Evolutionary conservation across 92 coral and sea anemone species (phyloP), one percentile per base, ranked within the genome.

Genomic region (Isaurus tuberculatus): DNA sequence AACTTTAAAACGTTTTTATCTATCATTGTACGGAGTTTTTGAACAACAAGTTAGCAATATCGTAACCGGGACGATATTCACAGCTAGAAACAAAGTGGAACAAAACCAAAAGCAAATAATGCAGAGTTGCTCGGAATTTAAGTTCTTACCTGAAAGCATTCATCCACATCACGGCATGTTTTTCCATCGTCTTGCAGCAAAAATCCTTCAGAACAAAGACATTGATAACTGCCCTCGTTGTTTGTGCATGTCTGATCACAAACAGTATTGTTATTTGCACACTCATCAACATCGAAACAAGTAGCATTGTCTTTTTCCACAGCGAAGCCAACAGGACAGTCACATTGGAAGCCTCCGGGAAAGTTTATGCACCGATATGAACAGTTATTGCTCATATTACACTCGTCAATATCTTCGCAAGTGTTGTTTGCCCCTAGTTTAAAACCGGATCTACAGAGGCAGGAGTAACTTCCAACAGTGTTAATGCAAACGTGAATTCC

Each of bases 401-500:
- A 75, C 32, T 85, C 88, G 36, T 85, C 30, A 17, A 85, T 22
- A 65, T 85, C 82, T 75, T 77, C 68, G 40, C 82, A 77, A 13
- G 70, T 34, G 19, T 73, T 64, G 65, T 87, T 81, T 13, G 51
- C 72, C 26, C 72, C 64, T 69, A 53, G 74, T 70, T 66, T 51
- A 75, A 82, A 87, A 11, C 91, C 91, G 32, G 37, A 69, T 4
- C 51, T 65, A 55, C 91, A 87, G 27, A 43, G 57, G 55, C 90
- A 87, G 32, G 69, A 49, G 65, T 65, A 82, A 19, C 84, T 74
- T 11, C 90, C 90, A 74, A 65, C 46, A 44, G 64, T 73, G 48
- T 87, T 83, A 33, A 49, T 27, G 51, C 90, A 87, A 55, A 33
- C 53, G 22, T 77, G 82, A 26, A 77, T 77, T 57, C 70, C 82